Evolutionary conservation across 2,797 vertebrate genomes (phyloP).

Genomic region (Spea hammondii): DNA sequence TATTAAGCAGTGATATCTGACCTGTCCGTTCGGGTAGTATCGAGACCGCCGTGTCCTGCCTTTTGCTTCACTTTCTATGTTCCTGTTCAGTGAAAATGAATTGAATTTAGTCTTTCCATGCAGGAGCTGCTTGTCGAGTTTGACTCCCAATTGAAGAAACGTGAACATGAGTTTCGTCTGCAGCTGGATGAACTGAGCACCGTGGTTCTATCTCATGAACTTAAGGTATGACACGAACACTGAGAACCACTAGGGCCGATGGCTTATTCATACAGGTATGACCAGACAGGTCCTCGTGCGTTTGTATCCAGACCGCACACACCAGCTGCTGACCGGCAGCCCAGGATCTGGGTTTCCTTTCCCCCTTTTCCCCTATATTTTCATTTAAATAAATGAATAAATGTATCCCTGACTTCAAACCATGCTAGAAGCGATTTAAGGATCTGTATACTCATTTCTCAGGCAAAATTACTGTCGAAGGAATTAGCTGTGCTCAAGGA

Average conservation of each 20-base stretch:
- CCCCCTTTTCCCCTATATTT: too few relatives aligned
- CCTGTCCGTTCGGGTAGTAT: neutral
- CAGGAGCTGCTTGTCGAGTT: constrained; percentile 74
- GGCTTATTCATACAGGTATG: too few relatives aligned
- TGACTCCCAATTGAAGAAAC: constrained; percentile 65
- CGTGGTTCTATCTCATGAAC: constrained; percentile 65
- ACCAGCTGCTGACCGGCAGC: too few relatives aligned
- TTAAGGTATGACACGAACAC: constrained; percentile 65
- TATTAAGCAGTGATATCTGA: too few relatives aligned
- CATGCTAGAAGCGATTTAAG: too few relatives aligned
- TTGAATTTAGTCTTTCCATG: neutral
- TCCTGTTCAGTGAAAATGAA: neutral
- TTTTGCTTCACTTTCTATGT: neutral
- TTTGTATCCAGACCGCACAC: too few relatives aligned
- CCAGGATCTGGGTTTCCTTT: too few relatives aligned
- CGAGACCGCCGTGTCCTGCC: neutral
- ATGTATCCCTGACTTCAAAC: neutral
- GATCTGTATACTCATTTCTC: neutral
- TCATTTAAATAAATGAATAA: neutral
- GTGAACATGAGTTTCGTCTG: constrained; percentile 69
- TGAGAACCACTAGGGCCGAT: too few relatives aligned
- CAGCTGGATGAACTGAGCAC: constrained; percentile 67
- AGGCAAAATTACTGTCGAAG: constrained; percentile 73
- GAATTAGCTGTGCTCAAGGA: constrained; percentile 66
- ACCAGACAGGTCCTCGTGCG: too few relatives aligned